A percentile compares a stretch with the other conserved stretches of the same genome.
These are phyloP conservation scores for Linnaemya vulpina DNA, from an alignment of 2,888 invertebrate species.

Conservation along the genomic window DNA sequence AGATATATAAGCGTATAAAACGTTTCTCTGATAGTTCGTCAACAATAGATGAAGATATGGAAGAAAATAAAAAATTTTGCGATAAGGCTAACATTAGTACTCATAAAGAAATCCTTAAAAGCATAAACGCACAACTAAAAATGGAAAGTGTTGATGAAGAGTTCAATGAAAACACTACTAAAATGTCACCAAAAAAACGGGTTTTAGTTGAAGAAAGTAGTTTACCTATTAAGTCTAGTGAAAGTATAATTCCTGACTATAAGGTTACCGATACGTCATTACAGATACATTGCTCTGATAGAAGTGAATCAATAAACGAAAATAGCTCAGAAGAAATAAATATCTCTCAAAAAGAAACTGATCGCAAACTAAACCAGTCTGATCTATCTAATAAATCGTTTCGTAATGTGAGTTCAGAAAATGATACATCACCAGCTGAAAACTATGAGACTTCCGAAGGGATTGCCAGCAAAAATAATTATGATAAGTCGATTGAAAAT, in stretches of 20 bases:
- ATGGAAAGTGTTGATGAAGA: background rate
- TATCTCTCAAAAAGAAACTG: conserved; percentile 62
- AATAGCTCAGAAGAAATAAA: conserved; percentile 32
- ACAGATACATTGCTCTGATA: conserved; percentile 42
- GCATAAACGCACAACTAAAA: conserved; percentile 5
- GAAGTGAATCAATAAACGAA: conserved; percentile 27
- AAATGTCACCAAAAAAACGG: background rate
- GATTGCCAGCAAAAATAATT: background rate
- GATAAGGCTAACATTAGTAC: conserved; percentile 31
- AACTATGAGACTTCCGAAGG: background rate
- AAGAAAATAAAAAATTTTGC: background rate
- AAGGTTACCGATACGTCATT: conserved; percentile 72
- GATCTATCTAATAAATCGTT: conserved; percentile 73
- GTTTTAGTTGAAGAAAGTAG: background rate
- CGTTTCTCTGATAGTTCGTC: conserved; percentile 30
- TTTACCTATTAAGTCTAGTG: background rate
- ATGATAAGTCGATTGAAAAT: conserved; percentile 4
- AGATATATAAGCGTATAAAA: conserved; percentile 53
- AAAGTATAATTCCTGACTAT: conserved; percentile 47
- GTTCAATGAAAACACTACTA: background rate
- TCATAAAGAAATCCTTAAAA: background rate
- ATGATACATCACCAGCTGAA: conserved; percentile 25
- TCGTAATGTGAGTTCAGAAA: conserved; percentile 62
- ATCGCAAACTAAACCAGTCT: conserved; percentile 67
- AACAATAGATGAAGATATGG: conserved; percentile 42